Percentiles rank a stretch among this genome's conserved stretches.
Conservation (phyloP, 2,797 vertebrate species). For the Hoplostethus atlanticus region DNA sequence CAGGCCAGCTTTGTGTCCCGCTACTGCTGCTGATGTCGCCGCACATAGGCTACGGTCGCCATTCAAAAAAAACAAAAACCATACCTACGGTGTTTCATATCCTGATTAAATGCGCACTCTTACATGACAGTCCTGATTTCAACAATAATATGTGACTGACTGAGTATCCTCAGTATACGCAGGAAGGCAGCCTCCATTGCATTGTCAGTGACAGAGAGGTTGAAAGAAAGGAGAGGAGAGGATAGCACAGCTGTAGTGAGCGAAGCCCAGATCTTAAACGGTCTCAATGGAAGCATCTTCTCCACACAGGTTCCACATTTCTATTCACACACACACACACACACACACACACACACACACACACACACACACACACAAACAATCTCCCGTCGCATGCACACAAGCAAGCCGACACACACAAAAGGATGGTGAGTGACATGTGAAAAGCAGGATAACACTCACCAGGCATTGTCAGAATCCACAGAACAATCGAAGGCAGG, state of each 20-base stretch:
- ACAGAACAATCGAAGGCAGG: slow-evolving; percentile 63
- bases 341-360: background rate
- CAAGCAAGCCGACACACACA: slow-evolving; percentile 28
- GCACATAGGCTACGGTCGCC: slow-evolving; percentile 38
- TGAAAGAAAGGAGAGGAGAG: slow-evolving; percentile 31
- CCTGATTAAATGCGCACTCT: slow-evolving; percentile 1
- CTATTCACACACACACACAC: slow-evolving; percentile 8
- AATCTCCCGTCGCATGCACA: slow-evolving; percentile 18
- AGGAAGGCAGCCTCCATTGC: slow-evolving; percentile 55
- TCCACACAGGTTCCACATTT: slow-evolving; percentile 32
- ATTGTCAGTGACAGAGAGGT: slow-evolving; percentile 55
- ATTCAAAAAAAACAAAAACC: slow-evolving; percentile 6
- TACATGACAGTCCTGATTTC: slow-evolving; percentile 20
- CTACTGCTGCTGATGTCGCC: slow-evolving; percentile 13
- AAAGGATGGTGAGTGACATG: slow-evolving; percentile 60
- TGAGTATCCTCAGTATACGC: slow-evolving; percentile 44
- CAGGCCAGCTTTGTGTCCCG: slow-evolving; percentile 61
- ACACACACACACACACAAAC: background rate
- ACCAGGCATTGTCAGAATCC: slow-evolving; percentile 83
- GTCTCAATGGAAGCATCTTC: slow-evolving; percentile 59
- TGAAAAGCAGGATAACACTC: slow-evolving; percentile 72
- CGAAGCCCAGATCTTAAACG: slow-evolving; percentile 47
- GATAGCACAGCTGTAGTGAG: slow-evolving; percentile 58
- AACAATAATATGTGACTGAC: slow-evolving; percentile 58
- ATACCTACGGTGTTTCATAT: slow-evolving; percentile 3